A percentile compares a stretch with the other conserved stretches of the same genome.
Evolutionary conservation across 1,140 invertebrate species (phyloP).

Genomic region (Drosophila sechellia): DNA sequence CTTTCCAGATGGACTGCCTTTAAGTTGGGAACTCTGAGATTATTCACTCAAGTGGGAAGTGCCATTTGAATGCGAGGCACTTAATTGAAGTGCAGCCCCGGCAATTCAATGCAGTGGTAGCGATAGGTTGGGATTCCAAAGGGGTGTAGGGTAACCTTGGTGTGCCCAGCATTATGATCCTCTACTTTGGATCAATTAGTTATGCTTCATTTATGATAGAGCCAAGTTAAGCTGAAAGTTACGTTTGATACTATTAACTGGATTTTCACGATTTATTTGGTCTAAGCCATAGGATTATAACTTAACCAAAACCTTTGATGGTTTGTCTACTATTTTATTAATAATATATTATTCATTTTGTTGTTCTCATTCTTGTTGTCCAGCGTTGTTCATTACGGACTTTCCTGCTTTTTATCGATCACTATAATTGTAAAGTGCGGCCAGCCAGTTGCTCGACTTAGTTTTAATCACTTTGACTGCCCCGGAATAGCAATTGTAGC

Average conservation of each 20-base stretch:
- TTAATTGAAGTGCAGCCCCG: conserved; percentile 49
- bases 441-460: conserved; percentile 3
- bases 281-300: too few relatives aligned
- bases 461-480: conserved; percentile 9
- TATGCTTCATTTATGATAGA: neutral
- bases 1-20: conserved; percentile 20
- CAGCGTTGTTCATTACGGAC: neutral
- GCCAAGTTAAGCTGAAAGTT: neutral
- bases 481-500: conserved; percentile 11
- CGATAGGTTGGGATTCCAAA: neutral
- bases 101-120: conserved; percentile 23
- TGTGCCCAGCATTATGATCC: neutral
- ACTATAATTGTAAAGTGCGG: conserved; percentile 7
- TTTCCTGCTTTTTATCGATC: conserved; percentile 6
- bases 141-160: neutral
- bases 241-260: neutral
- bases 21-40: conserved; percentile 36
- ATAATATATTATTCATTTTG: neutral
- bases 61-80: conserved; percentile 36
- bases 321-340: too few relatives aligned
- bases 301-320: too few relatives aligned
- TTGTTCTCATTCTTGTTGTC: neutral
- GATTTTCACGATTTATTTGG: too few relatives aligned
- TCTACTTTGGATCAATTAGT: neutral
- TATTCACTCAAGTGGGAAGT: conserved; percentile 53